These are phyloP conservation scores for Stenotaenia linearis DNA, from an alignment of 2,888 invertebrate species.

Conservation along the genomic window DNA sequence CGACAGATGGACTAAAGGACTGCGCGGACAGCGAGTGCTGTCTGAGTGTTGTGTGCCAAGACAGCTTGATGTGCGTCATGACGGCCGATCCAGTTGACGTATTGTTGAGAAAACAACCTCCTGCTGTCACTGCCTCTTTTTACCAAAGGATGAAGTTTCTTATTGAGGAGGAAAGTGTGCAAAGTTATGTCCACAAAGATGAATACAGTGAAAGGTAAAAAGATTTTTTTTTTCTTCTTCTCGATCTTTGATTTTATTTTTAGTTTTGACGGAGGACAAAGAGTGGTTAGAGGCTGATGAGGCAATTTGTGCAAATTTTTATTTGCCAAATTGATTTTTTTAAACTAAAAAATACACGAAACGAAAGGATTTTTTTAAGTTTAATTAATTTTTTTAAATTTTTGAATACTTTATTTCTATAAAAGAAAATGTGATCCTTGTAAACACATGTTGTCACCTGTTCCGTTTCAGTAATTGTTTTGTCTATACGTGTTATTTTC, in stretches of 20 bases:
- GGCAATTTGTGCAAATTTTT: slow-evolving; percentile 14
- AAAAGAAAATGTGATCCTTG: slow-evolving; percentile 24
- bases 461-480: slow-evolving; percentile 17
- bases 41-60: slow-evolving; percentile 69
- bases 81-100: slow-evolving; percentile 95
- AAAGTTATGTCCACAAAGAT: slow-evolving; percentile 91
- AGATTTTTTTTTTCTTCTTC: background rate
- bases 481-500: slow-evolving; percentile 8
- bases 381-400: background rate
- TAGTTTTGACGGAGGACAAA: slow-evolving; percentile 24
- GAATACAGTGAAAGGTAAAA: slow-evolving; percentile 94
- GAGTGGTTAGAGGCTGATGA: slow-evolving; percentile 24
- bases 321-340: slow-evolving; percentile 17
- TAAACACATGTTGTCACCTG: slow-evolving; percentile 27
- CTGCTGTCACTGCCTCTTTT: slow-evolving; percentile 94
- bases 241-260: background rate
- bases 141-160: slow-evolving; percentile 97
- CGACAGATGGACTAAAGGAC: slow-evolving; percentile 86
- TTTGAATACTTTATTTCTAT: slow-evolving; percentile 22
- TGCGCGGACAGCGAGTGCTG: slow-evolving; percentile 99
- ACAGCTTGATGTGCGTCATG: slow-evolving; percentile 84
- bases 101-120: slow-evolving; percentile 87
- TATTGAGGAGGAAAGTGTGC: slow-evolving; percentile 95
- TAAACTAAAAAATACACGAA: background rate
- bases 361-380: background rate